Evolutionary conservation across 2,888 invertebrate genomes (phyloP), one percentile per base, ranked within the genome.

Genomic region (Acleris sparsana): DNA sequence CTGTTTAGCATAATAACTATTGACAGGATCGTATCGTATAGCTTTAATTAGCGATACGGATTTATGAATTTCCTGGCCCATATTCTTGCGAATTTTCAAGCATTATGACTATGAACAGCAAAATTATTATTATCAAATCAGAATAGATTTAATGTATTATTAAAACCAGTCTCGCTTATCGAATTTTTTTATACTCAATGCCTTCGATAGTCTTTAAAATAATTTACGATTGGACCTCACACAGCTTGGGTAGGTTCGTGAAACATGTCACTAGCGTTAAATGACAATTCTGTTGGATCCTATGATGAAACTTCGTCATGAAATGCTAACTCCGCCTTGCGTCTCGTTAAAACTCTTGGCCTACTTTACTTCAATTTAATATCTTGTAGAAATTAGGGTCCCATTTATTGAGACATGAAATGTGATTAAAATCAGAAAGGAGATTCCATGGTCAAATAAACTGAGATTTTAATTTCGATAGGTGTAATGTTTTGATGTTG

Each of bases 391-490:
- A 84, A 83, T 83, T 82, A 78, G 80, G 80, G 73, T 78, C 78
- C 72, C 78, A 78, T 84, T 84, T 84, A 85, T 83, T 83, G 80
- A 79, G 75, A 77, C 79, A 77, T 82, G 77, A 78, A 82, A 82
- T 71, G 74, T 76, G 75, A 72, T 69, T 73, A 75, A 75, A 74
- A 76, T 77, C 17, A 56, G 60, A 60, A 48, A 61, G 61, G 29
- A 33, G 55, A 60, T 60, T 52, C 9, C 22, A 33, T 22, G 7
- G 22, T n/a, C 48, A 49, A 53, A 60, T 55, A 60, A 49, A 49
- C 49, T n/a, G 29, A 20, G 49, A 29, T 43, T 55, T 13, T 18
- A 39, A 43, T 59, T 49, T 25, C 25, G 43, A 39, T 39, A 39
- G 13, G 13, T 39, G 13, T 13, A 4, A 11, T 33, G 33, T 33